A percentile compares a stretch with the other conserved stretches of the same genome.
These are phyloP conservation scores for Falco punctatus DNA, from an alignment of 2,113 vertebrate genomes.

Conservation along the genomic window DNA sequence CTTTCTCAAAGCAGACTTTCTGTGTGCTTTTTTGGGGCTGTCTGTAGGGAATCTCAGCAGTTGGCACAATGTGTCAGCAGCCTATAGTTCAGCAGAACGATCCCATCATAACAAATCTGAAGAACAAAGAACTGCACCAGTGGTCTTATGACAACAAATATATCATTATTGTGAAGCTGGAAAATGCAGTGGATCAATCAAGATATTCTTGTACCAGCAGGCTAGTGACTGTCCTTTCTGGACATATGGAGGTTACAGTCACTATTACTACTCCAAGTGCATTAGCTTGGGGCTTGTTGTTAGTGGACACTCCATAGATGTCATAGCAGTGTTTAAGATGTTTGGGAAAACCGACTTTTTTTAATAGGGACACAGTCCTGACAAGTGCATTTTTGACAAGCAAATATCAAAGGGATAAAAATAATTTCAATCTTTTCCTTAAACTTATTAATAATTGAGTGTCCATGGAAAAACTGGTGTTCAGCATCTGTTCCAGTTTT, in stretches of 20 bases:
- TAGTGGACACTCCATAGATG: background rate
- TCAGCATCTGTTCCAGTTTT: background rate
- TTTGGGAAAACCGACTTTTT: background rate
- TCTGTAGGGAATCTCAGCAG: background rate
- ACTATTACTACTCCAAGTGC: background rate
- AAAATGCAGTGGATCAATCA: background rate
- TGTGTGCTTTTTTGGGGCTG: background rate
- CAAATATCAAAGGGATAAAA: background rate
- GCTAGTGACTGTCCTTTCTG: background rate
- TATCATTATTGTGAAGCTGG: background rate
- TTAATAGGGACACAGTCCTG: background rate
- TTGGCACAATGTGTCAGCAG: rapidly evolving
- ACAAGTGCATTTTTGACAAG: background rate
- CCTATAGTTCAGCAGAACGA: background rate
- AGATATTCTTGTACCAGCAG: background rate
- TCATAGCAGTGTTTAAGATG: background rate
- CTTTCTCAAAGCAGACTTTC: background rate
- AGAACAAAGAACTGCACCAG: background rate
- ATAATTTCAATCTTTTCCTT: background rate
- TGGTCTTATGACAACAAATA: background rate
- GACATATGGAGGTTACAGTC: background rate
- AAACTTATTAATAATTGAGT: background rate
- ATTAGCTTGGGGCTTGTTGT: background rate
- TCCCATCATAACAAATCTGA: background rate
- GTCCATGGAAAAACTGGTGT: background rate